A percentile compares a stretch with the other conserved stretches of the same genome.
Conservation (phyloP, 2,113 vertebrate species). For the Colinus virginianus region DNA sequence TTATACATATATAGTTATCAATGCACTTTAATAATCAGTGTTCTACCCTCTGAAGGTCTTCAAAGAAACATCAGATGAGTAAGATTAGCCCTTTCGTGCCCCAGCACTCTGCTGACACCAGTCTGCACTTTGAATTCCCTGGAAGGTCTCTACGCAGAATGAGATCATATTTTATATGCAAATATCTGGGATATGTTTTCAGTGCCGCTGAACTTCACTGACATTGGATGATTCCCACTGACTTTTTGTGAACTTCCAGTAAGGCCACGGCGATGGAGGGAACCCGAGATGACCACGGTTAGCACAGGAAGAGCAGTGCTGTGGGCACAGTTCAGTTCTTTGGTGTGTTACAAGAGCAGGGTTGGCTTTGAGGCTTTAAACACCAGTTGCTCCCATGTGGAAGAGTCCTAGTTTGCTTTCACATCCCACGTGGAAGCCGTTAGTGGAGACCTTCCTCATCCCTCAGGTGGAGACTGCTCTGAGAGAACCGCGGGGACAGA, state of each 20-base stretch:
- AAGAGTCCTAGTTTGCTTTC: neutral
- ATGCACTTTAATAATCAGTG: neutral
- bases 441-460: neutral
- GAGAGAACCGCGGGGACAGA: neutral
- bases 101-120: neutral
- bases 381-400: neutral
- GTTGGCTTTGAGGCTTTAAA: neutral
- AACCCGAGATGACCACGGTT: rapidly evolving
- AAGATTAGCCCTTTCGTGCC: neutral
- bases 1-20: neutral
- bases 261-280: neutral
- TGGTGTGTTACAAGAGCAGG: neutral
- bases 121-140: neutral
- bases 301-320: neutral
- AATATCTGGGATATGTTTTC: neutral
- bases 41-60: neutral
- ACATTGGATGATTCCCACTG: neutral
- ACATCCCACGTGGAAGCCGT: rapidly evolving
- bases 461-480: neutral
- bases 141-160: neutral
- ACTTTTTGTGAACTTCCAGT: neutral
- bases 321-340: rapidly evolving
- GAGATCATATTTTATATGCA: slow-evolving; percentile 17
- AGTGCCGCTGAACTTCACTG: neutral
- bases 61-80: neutral